These are phyloP conservation scores for Andrena cerasifolii DNA, from an alignment of 1,140 invertebrate genomes.

Conservation along the genomic window DNA sequence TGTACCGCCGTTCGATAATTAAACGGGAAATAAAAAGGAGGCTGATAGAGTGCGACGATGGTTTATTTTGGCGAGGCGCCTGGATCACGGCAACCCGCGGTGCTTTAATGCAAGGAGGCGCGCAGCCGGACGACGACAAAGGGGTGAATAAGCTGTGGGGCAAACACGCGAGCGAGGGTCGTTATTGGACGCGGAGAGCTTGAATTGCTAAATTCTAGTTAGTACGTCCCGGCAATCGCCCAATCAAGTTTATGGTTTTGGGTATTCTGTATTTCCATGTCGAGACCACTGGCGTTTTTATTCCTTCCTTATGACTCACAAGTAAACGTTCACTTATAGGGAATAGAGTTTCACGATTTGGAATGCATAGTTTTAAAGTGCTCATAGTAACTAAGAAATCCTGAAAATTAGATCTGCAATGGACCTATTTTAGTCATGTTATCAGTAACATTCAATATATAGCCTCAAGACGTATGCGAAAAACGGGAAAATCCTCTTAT, in stretches of 20 bases:
- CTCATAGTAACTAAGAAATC: too few species aligned
- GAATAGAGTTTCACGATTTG: too few species aligned
- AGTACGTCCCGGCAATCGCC: neutral
- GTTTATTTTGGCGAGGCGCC: conserved; percentile 52
- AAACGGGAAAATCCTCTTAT: too few species aligned
- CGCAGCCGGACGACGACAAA: conserved; percentile 41
- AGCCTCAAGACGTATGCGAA: too few species aligned
- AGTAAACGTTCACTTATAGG: too few species aligned
- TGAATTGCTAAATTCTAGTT: conserved; percentile 23
- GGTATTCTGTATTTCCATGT: neutral
- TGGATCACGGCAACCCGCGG: conserved; percentile 48
- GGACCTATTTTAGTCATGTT: too few species aligned
- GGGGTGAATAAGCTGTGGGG: conserved; percentile 39
- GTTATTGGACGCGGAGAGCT: conserved; percentile 27
- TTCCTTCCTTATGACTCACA: too few species aligned
- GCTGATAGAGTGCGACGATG: conserved; percentile 15
- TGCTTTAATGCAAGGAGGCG: conserved; percentile 53
- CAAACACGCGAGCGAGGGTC: conserved; percentile 31
- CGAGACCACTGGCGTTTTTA: neutral
- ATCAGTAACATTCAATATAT: too few species aligned
- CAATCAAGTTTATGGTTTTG: neutral
- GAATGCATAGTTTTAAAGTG: too few species aligned
- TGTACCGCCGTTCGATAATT: conserved; percentile 43
- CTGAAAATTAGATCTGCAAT: too few species aligned
- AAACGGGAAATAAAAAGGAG: conserved; percentile 40